These are phyloP conservation scores for Syngnathus floridae DNA, from an alignment of 2,113 vertebrate species.

Conservation along the genomic window DNA sequence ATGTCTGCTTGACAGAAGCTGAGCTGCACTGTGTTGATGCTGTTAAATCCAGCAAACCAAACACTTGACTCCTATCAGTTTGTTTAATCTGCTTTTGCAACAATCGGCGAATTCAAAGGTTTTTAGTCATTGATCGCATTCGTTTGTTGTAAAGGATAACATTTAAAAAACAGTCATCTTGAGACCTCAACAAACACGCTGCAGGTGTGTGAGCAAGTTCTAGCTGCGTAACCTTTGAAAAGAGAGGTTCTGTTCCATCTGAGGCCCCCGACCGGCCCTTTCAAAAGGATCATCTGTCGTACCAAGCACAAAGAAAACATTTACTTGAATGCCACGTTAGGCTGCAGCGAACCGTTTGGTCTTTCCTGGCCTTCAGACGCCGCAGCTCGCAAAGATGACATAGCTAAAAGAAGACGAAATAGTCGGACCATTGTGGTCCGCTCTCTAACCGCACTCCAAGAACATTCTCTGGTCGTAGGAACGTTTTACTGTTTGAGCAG, in stretches of 20 bases:
- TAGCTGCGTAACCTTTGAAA: constrained; percentile 50
- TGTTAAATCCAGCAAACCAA: neutral
- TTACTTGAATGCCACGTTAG: constrained; percentile 23
- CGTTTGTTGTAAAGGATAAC: too few relatives aligned
- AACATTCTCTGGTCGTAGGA: neutral
- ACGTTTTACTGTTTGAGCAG: neutral
- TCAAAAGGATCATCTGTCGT: constrained; percentile 34
- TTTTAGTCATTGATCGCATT: too few relatives aligned
- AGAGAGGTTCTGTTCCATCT: constrained; percentile 25
- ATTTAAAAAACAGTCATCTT: constrained; percentile 5
- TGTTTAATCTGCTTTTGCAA: too few relatives aligned
- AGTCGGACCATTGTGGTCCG: neutral
- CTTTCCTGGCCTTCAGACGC: neutral
- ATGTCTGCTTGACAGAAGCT: neutral
- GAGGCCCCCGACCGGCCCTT: constrained; percentile 23
- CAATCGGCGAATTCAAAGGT: neutral
- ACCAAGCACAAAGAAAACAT: constrained; percentile 18
- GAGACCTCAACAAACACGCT: constrained; percentile 26
- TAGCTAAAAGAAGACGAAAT: neutral
- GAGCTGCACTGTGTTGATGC: neutral
- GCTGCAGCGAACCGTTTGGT: neutral
- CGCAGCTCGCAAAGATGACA: neutral
- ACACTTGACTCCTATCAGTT: too few relatives aligned
- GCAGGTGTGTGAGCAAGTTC: constrained; percentile 11
- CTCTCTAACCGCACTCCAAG: neutral